These are phyloP conservation scores for Forbesichthys papilliferus DNA, from an alignment of 2,113 vertebrate genomes.

Conservation along the genomic window DNA sequence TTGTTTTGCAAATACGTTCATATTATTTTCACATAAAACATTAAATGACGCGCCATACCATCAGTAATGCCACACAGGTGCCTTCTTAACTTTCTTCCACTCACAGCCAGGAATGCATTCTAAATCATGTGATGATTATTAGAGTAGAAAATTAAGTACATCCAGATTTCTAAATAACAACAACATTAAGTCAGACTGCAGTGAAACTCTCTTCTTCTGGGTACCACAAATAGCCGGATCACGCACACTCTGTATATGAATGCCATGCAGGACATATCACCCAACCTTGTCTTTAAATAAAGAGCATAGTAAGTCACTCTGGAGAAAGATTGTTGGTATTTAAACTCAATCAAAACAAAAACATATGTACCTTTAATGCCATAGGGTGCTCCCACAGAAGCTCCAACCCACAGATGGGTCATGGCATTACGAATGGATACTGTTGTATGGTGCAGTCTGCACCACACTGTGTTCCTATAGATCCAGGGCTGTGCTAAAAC, in stretches of 20 bases:
- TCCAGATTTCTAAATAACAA: slow-evolving; percentile 49
- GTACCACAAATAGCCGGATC: slow-evolving; percentile 11
- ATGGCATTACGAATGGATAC: too few relatives aligned
- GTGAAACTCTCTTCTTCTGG: slow-evolving; percentile 11
- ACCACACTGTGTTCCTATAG: too few relatives aligned
- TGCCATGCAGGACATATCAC: slow-evolving; percentile 11
- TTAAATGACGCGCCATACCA: slow-evolving; percentile 23
- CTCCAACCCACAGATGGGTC: too few relatives aligned
- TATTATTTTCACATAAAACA: slow-evolving; percentile 19
- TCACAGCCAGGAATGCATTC: slow-evolving; percentile 22
- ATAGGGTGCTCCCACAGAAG: too few relatives aligned
- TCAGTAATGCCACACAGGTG: slow-evolving; percentile 33
- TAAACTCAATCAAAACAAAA: too few relatives aligned
- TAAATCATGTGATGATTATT: slow-evolving; percentile 13
- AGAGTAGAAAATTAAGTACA: slow-evolving; percentile 39
- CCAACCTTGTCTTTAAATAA: neutral
- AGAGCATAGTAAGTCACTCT: too few relatives aligned
- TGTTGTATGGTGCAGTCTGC: too few relatives aligned
- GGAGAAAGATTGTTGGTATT: too few relatives aligned
- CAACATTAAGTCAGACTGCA: slow-evolving; percentile 26
- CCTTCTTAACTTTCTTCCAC: slow-evolving; percentile 5
- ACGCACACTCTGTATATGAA: slow-evolving; percentile 11
- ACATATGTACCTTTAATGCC: too few relatives aligned
- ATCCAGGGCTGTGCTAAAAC: too few relatives aligned
- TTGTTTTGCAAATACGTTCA: neutral